Evolutionary conservation across 2,888 invertebrate genomes (phyloP), one percentile per base, ranked within the genome.

Genomic region (Hyppa rectilinea): DNA sequence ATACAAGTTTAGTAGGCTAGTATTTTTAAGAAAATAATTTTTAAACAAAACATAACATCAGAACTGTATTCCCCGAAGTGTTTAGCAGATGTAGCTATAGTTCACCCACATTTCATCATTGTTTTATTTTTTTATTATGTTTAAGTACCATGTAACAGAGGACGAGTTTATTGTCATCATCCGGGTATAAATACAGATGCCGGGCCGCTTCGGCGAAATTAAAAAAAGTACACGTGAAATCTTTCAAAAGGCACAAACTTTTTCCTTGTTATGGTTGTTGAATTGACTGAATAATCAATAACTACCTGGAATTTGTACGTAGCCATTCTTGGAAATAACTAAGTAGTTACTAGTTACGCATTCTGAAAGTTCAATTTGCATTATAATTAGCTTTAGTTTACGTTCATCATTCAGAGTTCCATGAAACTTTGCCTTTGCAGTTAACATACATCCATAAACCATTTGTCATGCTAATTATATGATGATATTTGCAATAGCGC

Each of bases 391-490:
- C 23, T 59, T 70, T 47, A 36, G n/a, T 64, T 55, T 20, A 64
- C 59, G 56, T 61, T n/a, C 34, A 36, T 50, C 23, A 40, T 47
- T 49, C 14, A 31, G 20, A 6, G 14, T 50, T 67, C 45, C 49
- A 40, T 52, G 62, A 63, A 73, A 12, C n/a, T 9, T 53, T 31
- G 45, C 23, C 7, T 38, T 49, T 47, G 40, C 26, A 49, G 26
- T 49, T 56, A 61, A 56, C 45, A 36, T 43, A 49, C 47, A 12
- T 31, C 47, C 20, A 71, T 38, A 58, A 56, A 52, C n/a, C 36
- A 69, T 61, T 49, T 29, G 43, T 45, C 20, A 64, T 53, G 63
- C 36, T 47, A 73, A 73, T 60, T 60, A 34, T 40, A 59, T 40
- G 59, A n/a, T n/a, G n/a, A n/a, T n/a, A n/a, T 52, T 47, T 34